These are phyloP conservation scores for Lucifuga dentata DNA, from an alignment of 2,113 vertebrate genomes.

Conservation along the genomic window DNA sequence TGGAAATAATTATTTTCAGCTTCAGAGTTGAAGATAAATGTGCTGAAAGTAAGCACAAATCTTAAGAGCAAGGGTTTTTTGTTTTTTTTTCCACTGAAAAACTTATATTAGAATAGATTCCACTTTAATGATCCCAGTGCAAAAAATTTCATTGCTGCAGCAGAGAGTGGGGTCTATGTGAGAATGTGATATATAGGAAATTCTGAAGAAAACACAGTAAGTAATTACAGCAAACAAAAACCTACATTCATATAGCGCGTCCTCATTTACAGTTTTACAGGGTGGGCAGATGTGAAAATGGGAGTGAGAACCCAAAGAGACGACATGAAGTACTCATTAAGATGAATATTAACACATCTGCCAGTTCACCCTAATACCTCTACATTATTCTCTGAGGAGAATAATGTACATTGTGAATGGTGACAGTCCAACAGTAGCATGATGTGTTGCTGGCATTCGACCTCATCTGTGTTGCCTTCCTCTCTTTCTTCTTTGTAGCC, in stretches of 20 bases:
- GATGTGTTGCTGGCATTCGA: slow-evolving; percentile 43
- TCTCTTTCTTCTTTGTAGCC: slow-evolving; percentile 12
- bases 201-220: too few species aligned
- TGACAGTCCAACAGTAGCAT: slow-evolving; percentile 44
- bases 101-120: too few species aligned
- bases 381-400: slow-evolving; percentile 16
- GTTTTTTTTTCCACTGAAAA: too few species aligned
- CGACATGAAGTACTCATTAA: slow-evolving; percentile 26
- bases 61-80: too few species aligned
- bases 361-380: slow-evolving; percentile 16
- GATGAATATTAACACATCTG: not conserved
- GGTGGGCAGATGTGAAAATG: slow-evolving; percentile 11
- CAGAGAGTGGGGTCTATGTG: too few species aligned
- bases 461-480: not conserved
- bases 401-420: slow-evolving; percentile 31
- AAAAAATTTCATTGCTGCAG: too few species aligned
- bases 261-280: slow-evolving; percentile 25
- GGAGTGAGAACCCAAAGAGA: slow-evolving; percentile 22
- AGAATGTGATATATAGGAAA: too few species aligned
- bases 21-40: slow-evolving; percentile 5
- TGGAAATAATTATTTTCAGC: slow-evolving; percentile 15
- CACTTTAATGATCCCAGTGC: too few species aligned
- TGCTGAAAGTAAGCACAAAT: too few species aligned
- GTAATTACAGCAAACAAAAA: too few species aligned
- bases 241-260: not conserved